These are phyloP conservation scores for Patella ulyssiponensis DNA, from an alignment of 2,888 invertebrate genomes.

Conservation along the genomic window DNA sequence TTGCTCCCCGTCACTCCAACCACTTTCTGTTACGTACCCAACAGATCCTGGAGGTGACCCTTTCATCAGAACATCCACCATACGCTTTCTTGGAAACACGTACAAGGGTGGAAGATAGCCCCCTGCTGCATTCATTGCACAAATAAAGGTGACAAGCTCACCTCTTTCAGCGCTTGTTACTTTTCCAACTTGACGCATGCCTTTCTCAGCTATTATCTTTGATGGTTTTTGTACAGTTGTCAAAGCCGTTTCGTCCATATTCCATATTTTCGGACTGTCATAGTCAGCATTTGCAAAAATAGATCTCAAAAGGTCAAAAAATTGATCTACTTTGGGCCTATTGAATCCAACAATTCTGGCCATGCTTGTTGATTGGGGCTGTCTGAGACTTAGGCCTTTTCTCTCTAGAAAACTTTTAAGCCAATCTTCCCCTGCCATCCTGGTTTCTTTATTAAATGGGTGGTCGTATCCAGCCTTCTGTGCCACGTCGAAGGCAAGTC, in stretches of 20 bases:
- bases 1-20: slow-evolving; percentile 55
- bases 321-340: slow-evolving; percentile 9
- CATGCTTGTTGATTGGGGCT: slow-evolving; percentile 10
- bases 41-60: slow-evolving; percentile 60
- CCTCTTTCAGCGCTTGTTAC: slow-evolving; percentile 31
- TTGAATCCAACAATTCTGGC: slow-evolving; percentile 10
- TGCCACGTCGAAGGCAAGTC: slow-evolving; percentile 16
- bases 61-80: slow-evolving; percentile 55
- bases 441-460: slow-evolving; percentile 14
- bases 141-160: slow-evolving; percentile 33
- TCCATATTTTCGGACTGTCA: slow-evolving; percentile 21
- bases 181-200: slow-evolving; percentile 14
- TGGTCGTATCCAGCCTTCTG: not conserved
- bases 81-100: slow-evolving; percentile 59
- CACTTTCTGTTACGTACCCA: slow-evolving; percentile 54
- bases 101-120: slow-evolving; percentile 46
- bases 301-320: not conserved
- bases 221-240: slow-evolving; percentile 24
- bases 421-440: slow-evolving; percentile 16
- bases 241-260: slow-evolving; percentile 22
- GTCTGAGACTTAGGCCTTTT: not conserved
- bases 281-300: not conserved
- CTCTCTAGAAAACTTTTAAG: slow-evolving; percentile 10
- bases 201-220: slow-evolving; percentile 21
- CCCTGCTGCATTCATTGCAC: slow-evolving; percentile 43